These are phyloP conservation scores for Onychomys leucogaster DNA, from an alignment of 2,797 vertebrate species.

Conservation along the genomic window DNA sequence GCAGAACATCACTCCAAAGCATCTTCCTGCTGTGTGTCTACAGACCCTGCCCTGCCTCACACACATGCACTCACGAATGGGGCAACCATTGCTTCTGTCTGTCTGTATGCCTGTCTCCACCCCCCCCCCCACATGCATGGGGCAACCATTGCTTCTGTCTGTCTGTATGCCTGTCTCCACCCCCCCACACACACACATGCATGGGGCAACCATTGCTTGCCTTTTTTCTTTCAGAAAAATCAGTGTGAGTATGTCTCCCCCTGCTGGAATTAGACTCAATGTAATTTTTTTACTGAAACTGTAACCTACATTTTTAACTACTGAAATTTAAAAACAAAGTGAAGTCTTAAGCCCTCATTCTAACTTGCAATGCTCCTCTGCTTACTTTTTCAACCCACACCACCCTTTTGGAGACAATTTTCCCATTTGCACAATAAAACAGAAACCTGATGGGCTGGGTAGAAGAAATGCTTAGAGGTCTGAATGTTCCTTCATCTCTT, in stretches of 20 bases:
- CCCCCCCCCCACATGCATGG: too few relatives aligned
- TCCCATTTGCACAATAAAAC: neutral
- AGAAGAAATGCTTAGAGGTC: neutral
- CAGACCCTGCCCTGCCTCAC: neutral
- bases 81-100: too few relatives aligned
- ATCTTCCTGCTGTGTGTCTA: neutral
- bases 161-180: neutral
- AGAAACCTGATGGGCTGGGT: neutral
- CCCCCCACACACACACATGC: too few relatives aligned
- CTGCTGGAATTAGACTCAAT: constrained; percentile 72
- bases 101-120: too few relatives aligned
- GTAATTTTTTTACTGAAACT: neutral
- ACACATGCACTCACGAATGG: too few relatives aligned
- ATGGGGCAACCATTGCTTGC: neutral
- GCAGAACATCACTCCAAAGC: neutral
- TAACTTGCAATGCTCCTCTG: neutral
- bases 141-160: neutral
- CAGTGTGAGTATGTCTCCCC: constrained; percentile 82
- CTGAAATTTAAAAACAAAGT: neutral
- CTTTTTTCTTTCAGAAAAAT: constrained; percentile 33
- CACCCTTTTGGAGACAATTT: neutral
- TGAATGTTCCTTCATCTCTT: neutral
- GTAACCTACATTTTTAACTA: neutral
- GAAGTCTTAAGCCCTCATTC: neutral
- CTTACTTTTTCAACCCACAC: neutral